Conservation (phyloP, 2,113 vertebrate species). For the Varanus komodoensis region DNA sequence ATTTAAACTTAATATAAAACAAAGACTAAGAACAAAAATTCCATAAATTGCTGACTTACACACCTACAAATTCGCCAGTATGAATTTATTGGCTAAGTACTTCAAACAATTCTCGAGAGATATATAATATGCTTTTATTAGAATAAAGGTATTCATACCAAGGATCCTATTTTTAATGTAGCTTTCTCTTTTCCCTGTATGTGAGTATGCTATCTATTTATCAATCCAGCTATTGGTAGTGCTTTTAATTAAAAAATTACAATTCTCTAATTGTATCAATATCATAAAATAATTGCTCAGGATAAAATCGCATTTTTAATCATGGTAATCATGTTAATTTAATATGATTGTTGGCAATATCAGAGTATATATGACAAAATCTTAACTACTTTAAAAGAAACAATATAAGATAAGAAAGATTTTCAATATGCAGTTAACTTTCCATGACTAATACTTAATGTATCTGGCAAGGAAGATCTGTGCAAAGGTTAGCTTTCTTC, state of each 20-base stretch:
- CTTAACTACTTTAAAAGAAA: not conserved
- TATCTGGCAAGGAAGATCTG: not conserved
- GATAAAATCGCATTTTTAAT: not conserved
- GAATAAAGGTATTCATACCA: not conserved
- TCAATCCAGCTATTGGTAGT: not conserved
- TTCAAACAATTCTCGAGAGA: conserved; percentile 14
- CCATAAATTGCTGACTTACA: not conserved
- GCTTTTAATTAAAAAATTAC: conserved; percentile 7
- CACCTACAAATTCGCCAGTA: not conserved
- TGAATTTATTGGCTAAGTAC: not conserved
- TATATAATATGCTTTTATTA: not conserved
- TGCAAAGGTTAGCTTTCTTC: conserved; percentile 25
- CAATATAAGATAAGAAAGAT: not conserved
- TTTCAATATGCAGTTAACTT: not conserved
- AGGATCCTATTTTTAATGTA: not conserved
- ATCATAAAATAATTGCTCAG: not conserved
- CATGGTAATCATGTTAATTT: not conserved
- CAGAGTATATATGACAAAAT: not conserved
- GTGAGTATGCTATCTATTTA: not conserved
- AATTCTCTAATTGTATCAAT: not conserved
- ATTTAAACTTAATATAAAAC: not conserved
- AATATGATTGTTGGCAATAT: not conserved
- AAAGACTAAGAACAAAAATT: not conserved
- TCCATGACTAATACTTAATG: not conserved
- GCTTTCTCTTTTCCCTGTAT: not conserved